phyloP scores from a whole-genome alignment of 2,797 vertebrate genomes.

The Myotis vivesi region DNA sequence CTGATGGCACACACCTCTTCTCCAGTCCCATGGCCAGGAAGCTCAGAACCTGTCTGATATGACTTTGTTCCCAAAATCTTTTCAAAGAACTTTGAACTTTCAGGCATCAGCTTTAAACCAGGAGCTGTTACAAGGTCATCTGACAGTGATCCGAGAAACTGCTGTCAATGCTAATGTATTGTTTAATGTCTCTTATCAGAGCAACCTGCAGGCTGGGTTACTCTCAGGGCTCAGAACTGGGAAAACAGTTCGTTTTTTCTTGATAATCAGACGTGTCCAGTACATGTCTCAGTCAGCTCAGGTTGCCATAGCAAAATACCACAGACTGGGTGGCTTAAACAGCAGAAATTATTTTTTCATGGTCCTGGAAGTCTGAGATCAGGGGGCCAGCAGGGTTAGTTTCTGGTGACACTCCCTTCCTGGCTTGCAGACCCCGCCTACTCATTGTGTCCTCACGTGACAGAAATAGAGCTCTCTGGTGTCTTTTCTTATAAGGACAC shows the following conservation, averaged over 20 bases:
- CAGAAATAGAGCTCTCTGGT: not conserved
- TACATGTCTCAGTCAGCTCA: not conserved
- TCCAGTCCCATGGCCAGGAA: not conserved
- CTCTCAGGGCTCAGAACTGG: not conserved
- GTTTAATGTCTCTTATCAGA: not conserved
- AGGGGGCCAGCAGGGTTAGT: too few relatives aligned
- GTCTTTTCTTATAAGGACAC: not conserved
- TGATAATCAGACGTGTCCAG: not conserved
- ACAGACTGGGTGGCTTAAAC: not conserved
- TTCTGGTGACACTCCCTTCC: not conserved
- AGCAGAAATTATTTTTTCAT: not conserved
- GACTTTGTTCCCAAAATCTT: not conserved
- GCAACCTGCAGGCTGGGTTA: not conserved
- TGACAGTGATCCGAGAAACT: conserved; percentile 5
- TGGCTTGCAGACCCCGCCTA: fast-evolving
- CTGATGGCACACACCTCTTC: not conserved
- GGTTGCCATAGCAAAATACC: not conserved
- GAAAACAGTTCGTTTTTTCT: not conserved
- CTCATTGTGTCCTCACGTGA: not conserved
- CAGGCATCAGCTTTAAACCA: not conserved
- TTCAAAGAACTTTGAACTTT: conserved; percentile 2
- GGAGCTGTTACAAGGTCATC: conserved; percentile 31
- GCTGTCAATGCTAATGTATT: conserved; percentile 7
- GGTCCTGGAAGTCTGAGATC: not conserved
- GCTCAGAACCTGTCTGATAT: not conserved